Evolutionary conservation across 2,113 vertebrate genomes (phyloP).

Genomic region (Chionis minor): DNA sequence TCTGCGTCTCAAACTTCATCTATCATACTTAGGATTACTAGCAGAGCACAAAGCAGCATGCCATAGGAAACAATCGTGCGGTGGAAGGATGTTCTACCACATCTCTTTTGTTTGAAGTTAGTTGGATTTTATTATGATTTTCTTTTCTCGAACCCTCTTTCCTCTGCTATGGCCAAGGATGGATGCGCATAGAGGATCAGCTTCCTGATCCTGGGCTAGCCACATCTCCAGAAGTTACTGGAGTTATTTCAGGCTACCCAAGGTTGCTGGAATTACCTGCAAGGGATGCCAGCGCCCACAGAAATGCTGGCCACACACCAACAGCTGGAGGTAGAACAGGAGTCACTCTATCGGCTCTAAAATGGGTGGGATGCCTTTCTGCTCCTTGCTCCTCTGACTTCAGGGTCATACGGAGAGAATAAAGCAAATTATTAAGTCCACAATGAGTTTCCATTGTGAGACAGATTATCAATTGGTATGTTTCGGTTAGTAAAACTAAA

Average conservation of each 20-base stretch:
- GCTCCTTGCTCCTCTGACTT: background rate
- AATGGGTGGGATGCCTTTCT: background rate
- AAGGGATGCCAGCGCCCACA: background rate
- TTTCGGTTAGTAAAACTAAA: background rate
- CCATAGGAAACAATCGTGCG: background rate
- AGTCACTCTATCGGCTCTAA: background rate
- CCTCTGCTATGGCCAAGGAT: background rate
- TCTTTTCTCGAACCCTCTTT: background rate
- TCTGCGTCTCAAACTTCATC: background rate
- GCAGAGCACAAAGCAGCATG: background rate
- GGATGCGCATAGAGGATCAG: background rate
- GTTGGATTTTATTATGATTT: background rate
- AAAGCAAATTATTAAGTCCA: background rate
- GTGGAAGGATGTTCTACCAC: background rate
- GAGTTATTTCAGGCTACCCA: background rate
- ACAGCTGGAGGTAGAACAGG: background rate
- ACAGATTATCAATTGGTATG: background rate
- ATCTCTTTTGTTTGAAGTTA: background rate
- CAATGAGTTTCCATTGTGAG: background rate
- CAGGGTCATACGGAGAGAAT: background rate
- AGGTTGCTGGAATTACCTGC: background rate
- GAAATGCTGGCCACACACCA: background rate
- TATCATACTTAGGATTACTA: background rate
- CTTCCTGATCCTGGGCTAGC: background rate
- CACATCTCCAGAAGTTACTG: background rate